Conservation (phyloP, 1,140 invertebrate genomes). For the Anastrepha ludens region DNA sequence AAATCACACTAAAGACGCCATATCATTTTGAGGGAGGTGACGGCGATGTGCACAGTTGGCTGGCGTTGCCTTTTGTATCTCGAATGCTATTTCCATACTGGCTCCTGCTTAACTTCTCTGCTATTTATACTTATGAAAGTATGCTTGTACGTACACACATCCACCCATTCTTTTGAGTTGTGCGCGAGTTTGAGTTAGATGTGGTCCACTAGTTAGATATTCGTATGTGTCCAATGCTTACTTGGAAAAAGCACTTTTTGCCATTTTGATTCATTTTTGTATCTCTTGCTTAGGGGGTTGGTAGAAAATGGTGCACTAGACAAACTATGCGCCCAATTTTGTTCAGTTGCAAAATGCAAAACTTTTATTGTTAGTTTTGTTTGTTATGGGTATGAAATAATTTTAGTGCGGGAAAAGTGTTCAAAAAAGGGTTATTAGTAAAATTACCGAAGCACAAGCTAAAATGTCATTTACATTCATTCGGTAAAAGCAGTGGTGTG, state of each 20-base stretch:
- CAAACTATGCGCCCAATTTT: background rate
- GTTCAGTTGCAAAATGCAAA: conserved; percentile 43
- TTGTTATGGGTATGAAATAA: conserved; percentile 31
- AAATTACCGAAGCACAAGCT: conserved; percentile 38
- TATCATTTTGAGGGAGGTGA: background rate
- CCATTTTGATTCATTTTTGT: conserved; percentile 25
- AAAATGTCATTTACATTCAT: conserved; percentile 52
- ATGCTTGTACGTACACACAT: background rate
- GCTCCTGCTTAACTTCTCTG: background rate
- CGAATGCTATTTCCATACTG: background rate
- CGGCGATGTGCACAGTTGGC: background rate
- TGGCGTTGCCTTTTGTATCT: conserved; percentile 38
- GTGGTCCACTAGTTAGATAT: conserved; percentile 26
- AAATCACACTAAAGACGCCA: conserved; percentile 33
- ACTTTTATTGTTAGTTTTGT: conserved; percentile 52
- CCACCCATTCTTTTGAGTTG: background rate
- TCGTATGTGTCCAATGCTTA: background rate
- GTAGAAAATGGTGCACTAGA: background rate
- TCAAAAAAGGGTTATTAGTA: conserved; percentile 18
- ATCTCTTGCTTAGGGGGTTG: background rate
- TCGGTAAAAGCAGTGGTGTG: background rate
- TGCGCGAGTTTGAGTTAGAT: background rate
- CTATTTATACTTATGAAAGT: background rate
- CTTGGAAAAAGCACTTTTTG: conserved; percentile 21
- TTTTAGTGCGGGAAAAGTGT: background rate